These are phyloP conservation scores for Noctilio leporinus DNA, from an alignment of 2,113 vertebrate genomes.

Conservation along the genomic window DNA sequence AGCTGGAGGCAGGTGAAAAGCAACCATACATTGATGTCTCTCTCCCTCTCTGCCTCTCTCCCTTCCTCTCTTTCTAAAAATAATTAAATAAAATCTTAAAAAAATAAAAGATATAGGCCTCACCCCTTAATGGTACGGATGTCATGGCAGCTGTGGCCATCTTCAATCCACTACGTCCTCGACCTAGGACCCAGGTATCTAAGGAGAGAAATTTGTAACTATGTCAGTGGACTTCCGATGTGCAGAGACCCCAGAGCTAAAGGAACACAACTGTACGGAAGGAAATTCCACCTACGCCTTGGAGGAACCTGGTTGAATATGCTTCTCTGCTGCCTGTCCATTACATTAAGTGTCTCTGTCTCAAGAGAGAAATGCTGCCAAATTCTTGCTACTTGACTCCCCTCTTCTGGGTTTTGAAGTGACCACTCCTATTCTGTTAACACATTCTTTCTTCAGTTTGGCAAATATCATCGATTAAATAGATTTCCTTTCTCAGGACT, in stretches of 20 bases:
- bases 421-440: not conserved
- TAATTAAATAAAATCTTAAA: too few relatives aligned
- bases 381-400: not conserved
- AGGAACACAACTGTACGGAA: not conserved
- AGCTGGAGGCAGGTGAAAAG: too few relatives aligned
- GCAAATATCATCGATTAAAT: not conserved
- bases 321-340: not conserved
- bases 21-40: too few relatives aligned
- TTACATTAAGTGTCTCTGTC: not conserved
- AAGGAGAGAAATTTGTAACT: not conserved
- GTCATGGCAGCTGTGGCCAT: not conserved
- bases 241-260: not conserved
- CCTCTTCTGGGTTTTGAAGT: not conserved
- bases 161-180: not conserved
- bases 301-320: not conserved
- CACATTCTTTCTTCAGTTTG: slow-evolving; percentile 39
- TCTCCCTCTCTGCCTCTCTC: too few relatives aligned
- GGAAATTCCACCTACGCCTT: not conserved
- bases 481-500: not conserved
- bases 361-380: not conserved
- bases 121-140: not conserved
- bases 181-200: not conserved
- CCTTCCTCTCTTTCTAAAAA: too few relatives aligned
- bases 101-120: not conserved
- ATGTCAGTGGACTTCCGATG: not conserved